phyloP scores from a whole-genome alignment of 2,888 invertebrate genomes.

The Megamerina dolium region DNA sequence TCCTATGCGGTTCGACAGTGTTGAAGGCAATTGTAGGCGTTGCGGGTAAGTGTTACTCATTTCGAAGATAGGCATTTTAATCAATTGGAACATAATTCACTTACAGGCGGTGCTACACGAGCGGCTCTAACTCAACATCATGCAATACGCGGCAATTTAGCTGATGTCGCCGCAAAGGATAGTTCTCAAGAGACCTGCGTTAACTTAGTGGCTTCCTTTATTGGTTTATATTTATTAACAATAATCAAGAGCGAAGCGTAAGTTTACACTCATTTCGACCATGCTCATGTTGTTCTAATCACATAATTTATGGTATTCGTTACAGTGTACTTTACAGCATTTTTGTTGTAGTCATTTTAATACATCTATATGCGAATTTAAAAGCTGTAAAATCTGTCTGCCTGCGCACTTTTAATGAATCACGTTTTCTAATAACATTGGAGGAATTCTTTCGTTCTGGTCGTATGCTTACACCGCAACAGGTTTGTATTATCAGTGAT shows the following conservation, averaged over 20 bases:
- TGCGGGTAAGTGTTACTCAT: constrained; percentile 59
- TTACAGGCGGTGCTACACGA: constrained; percentile 78
- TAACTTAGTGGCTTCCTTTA: constrained; percentile 77
- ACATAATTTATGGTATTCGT: constrained; percentile 10
- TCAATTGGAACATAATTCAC: not conserved
- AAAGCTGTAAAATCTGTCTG: constrained; percentile 75
- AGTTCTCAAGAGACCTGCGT: constrained; percentile 96
- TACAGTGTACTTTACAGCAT: constrained; percentile 66
- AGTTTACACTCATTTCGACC: no score
- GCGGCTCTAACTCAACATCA: constrained; percentile 92
- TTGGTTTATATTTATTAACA: constrained; percentile 71
- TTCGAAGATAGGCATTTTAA: no score
- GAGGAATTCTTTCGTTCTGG: constrained; percentile 61
- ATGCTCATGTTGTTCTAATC: no score
- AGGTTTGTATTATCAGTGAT: constrained; percentile 40
- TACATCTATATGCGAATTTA: constrained; percentile 85
- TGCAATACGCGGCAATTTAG: constrained; percentile 81
- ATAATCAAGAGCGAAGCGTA: constrained; percentile 54
- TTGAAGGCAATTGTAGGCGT: constrained; percentile 86
- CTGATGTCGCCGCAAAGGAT: constrained; percentile 89
- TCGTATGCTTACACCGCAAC: constrained; percentile 57
- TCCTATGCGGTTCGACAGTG: constrained; percentile 67
- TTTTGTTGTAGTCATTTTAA: constrained; percentile 64
- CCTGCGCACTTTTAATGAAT: constrained; percentile 74
- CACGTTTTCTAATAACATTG: constrained; percentile 66